These are phyloP conservation scores for Tor tambroides DNA, from an alignment of 2,113 vertebrate genomes.

Conservation along the genomic window DNA sequence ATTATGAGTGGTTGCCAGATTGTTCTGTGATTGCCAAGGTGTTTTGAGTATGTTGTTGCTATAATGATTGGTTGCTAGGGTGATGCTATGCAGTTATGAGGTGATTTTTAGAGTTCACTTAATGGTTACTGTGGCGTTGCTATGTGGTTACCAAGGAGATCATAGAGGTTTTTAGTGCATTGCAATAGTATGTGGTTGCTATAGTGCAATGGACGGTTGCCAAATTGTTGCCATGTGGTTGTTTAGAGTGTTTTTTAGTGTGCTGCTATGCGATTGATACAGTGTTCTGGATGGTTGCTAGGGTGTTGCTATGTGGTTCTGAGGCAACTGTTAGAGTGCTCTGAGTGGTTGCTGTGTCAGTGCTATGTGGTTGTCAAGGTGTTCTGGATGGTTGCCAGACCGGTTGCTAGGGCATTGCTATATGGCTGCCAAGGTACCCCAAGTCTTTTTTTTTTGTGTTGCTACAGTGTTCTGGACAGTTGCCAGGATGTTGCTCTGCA, in stretches of 20 bases:
- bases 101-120: neutral
- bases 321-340: neutral
- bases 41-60: too few species aligned
- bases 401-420: neutral
- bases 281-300: too few species aligned
- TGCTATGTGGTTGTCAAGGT: neutral
- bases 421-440: too few species aligned
- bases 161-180: too few species aligned
- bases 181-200: too few species aligned
- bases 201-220: too few species aligned
- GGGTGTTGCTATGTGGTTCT: neutral
- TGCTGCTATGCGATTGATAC: too few species aligned
- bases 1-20: too few species aligned
- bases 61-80: neutral
- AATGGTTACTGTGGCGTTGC: neutral
- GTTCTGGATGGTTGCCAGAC: neutral
- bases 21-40: too few species aligned
- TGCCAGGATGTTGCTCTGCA: neutral
- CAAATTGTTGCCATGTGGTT: too few species aligned
- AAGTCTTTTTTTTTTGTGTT: neutral
- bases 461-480: neutral
- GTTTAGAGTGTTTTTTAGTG: too few species aligned
- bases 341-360: neutral
- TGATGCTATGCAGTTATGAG: neutral
- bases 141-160: too few species aligned